Percentiles rank a stretch among this genome's conserved stretches.
Conservation (phyloP, 1,140 invertebrate species). For the Theocolax elegans region DNA sequence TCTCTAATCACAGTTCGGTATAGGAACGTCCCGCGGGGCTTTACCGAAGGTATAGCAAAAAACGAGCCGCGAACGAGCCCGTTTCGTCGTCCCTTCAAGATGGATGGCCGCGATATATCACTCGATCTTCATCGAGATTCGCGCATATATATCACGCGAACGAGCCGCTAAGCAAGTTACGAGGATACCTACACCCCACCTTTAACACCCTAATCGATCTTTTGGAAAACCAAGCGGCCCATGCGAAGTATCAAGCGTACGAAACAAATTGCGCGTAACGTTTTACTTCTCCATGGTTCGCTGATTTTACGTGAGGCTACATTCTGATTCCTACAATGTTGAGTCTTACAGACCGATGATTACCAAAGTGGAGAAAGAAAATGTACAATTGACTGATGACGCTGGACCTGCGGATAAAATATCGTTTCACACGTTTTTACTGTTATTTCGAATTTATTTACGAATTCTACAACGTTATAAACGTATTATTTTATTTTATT, state of each 20-base stretch:
- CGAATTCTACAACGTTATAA: too few species aligned
- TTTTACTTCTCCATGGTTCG: not conserved
- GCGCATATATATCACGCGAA: constrained; percentile 5
- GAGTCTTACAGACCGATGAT: too few species aligned
- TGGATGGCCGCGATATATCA: constrained; percentile 28
- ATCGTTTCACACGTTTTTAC: too few species aligned
- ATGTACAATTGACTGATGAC: too few species aligned
- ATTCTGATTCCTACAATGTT: too few species aligned
- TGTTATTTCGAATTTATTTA: too few species aligned
- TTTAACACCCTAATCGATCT: constrained; percentile 24
- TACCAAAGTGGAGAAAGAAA: too few species aligned
- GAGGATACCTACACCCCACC: not conserved
- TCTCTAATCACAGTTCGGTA: not conserved
- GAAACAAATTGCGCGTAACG: constrained; percentile 20
- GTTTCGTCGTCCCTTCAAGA: too few species aligned
- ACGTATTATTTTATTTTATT: too few species aligned
- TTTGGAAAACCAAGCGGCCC: not conserved
- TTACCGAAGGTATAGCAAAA: not conserved
- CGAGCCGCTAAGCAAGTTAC: constrained; percentile 13
- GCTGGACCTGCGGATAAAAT: too few species aligned
- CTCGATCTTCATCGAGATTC: constrained; percentile 23
- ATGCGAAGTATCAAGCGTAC: not conserved
- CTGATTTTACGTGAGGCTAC: not conserved
- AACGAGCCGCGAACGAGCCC: not conserved
- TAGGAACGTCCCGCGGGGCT: not conserved